Evolutionary conservation across 1,140 invertebrate genomes (phyloP).

Genomic region (Zaprionus taronus): DNA sequence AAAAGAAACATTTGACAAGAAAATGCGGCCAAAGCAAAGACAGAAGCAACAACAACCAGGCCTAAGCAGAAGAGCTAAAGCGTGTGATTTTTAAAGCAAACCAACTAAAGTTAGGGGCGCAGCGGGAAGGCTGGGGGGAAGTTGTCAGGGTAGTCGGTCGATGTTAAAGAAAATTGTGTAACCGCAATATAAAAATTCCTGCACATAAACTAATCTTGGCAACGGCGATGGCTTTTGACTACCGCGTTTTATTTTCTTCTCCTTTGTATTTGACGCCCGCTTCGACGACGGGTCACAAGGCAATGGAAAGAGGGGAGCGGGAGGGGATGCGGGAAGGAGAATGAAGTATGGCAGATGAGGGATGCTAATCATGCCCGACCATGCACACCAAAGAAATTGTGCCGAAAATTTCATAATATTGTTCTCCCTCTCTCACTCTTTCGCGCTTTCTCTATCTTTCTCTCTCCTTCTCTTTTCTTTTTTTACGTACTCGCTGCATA

Average conservation of each 20-base stretch:
- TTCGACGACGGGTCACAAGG: slow-evolving; percentile 15
- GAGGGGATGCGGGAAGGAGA: neutral
- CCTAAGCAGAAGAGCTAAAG: slow-evolving; percentile 63
- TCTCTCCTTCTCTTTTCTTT: slow-evolving; percentile 6
- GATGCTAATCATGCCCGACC: slow-evolving; percentile 53
- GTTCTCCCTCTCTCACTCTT: neutral
- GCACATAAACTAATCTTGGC: slow-evolving; percentile 76
- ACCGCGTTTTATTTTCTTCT: slow-evolving; percentile 53
- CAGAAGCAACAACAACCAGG: slow-evolving; percentile 24
- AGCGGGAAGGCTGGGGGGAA: neutral
- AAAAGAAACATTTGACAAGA: slow-evolving; percentile 19
- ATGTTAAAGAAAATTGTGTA: slow-evolving; percentile 69
- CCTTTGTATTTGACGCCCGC: slow-evolving; percentile 61
- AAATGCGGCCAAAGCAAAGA: slow-evolving; percentile 18
- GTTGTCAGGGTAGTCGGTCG: slow-evolving; percentile 5
- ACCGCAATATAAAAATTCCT: slow-evolving; percentile 80
- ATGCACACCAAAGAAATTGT: slow-evolving; percentile 67
- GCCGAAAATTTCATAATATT: slow-evolving; percentile 69
- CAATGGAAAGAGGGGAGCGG: too few species aligned
- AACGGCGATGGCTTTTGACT: slow-evolving; percentile 55
- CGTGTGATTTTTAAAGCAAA: slow-evolving; percentile 70
- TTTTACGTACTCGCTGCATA: slow-evolving; percentile 37
- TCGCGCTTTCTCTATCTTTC: neutral
- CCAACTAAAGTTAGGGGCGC: neutral
- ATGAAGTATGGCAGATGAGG: neutral